phyloP scores from a whole-genome alignment of 2,113 vertebrate species.

The Heptranchias perlo region DNA sequence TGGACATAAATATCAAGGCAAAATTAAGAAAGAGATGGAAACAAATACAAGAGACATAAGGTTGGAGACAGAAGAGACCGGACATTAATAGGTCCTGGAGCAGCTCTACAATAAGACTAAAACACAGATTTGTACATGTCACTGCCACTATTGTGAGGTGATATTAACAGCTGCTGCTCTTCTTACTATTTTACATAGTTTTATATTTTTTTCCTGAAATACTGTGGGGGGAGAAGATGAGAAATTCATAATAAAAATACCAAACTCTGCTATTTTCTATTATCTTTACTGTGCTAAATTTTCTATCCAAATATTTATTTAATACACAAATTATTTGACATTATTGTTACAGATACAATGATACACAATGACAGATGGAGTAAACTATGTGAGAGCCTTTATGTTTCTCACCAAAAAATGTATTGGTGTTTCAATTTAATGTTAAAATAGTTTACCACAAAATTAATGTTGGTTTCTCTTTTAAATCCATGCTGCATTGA shows the following conservation, averaged over 20 bases:
- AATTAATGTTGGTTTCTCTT: neutral
- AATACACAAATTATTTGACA: neutral
- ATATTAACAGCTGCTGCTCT: neutral
- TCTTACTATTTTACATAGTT: neutral
- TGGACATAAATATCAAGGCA: neutral
- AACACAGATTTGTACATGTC: neutral
- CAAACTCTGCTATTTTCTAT: neutral
- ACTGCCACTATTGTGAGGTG: neutral
- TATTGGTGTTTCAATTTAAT: neutral
- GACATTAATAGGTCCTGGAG: neutral
- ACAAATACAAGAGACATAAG: neutral
- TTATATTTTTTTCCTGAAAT: neutral
- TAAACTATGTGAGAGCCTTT: neutral
- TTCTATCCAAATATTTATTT: neutral
- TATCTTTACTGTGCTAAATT: neutral
- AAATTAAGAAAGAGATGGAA: neutral
- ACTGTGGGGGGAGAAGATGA: neutral
- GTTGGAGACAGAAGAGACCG: neutral
- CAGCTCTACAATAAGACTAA: neutral
- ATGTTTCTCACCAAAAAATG: neutral
- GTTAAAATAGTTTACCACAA: neutral
- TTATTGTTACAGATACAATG: neutral
- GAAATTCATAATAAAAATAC: neutral
- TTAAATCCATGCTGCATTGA: neutral
- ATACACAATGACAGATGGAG: neutral